phyloP scores from a whole-genome alignment of 35 echinoderm and acorn worm genomes.

The Holothuria glaberrima region DNA sequence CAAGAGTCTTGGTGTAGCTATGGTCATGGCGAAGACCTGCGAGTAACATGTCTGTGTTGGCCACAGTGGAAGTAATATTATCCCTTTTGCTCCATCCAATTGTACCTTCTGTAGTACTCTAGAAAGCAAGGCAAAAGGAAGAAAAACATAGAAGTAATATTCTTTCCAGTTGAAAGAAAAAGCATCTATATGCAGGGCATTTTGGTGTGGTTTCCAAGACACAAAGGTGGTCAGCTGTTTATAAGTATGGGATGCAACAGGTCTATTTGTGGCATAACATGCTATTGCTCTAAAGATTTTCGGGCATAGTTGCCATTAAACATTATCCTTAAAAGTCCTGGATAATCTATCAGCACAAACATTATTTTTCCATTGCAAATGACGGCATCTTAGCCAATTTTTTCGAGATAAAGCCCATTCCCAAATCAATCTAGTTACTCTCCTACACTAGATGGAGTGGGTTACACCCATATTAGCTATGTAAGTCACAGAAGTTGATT shows the following conservation, averaged over 20 bases:
- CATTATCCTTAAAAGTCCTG: constrained; percentile 14
- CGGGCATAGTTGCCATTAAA: not conserved
- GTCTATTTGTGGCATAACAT: constrained; percentile 14
- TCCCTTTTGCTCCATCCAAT: not conserved
- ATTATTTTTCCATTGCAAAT: not conserved
- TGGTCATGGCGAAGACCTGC: constrained; percentile 19
- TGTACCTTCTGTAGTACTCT: constrained; percentile 50
- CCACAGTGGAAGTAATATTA: not conserved
- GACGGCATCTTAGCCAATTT: not conserved
- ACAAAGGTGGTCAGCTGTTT: constrained; percentile 39
- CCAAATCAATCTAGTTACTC: not conserved
- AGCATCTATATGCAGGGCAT: constrained; percentile 43
- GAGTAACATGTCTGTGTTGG: constrained; percentile 28
- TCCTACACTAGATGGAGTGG: not conserved
- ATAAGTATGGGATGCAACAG: constrained; percentile 39
- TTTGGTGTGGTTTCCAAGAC: constrained; percentile 34
- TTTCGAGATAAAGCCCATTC: not conserved
- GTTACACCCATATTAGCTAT: constrained; percentile 9
- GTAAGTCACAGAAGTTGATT: not conserved
- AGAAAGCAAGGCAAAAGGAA: constrained; percentile 40
- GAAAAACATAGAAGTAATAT: constrained; percentile 38
- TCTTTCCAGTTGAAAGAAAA: constrained; percentile 36
- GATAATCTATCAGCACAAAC: constrained; percentile 32
- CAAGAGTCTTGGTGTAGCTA: constrained; percentile 39
- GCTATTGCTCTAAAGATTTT: constrained; percentile 9